Evolutionary conservation across 2,888 invertebrate genomes (phyloP).

Genomic region (Taphrorychus bicolor): DNA sequence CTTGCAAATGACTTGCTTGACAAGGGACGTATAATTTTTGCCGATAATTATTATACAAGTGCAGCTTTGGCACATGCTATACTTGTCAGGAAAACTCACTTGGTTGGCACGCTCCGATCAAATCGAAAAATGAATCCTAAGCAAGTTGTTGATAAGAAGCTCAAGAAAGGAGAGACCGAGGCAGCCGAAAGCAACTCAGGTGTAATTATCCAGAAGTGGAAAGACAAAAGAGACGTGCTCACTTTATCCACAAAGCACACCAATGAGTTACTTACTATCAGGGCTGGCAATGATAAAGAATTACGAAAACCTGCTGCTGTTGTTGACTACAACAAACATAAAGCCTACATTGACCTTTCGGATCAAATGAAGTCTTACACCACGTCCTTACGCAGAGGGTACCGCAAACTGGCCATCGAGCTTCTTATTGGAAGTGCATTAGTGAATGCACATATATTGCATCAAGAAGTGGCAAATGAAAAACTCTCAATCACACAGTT

Average conservation of each 20-base stretch:
- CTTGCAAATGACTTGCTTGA: too few relatives aligned
- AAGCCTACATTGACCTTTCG: constrained; percentile 45
- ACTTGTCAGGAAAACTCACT: constrained; percentile 1
- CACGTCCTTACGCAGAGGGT: constrained; percentile 17
- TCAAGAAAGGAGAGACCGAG: constrained; percentile 4
- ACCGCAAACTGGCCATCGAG: constrained; percentile 7
- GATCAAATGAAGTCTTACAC: constrained; percentile 47
- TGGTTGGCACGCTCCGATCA: constrained; percentile 7
- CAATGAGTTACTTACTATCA: constrained; percentile 5
- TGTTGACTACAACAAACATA: constrained; percentile 12
- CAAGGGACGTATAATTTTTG: not conserved
- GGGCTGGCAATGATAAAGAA: not conserved
- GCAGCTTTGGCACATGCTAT: not conserved
- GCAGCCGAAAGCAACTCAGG: constrained; percentile 11
- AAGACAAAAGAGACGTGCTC: constrained; percentile 14
- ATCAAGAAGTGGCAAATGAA: constrained; percentile 5
- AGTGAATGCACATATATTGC: constrained; percentile 1
- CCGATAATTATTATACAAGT: constrained; percentile 11
- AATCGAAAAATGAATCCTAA: constrained; percentile 14
- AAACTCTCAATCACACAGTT: constrained; percentile 6
- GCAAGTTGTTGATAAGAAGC: not conserved
- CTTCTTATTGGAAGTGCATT: constrained; percentile 7
- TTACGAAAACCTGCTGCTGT: constrained; percentile 4
- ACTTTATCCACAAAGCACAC: constrained; percentile 1
- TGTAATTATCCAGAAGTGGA: constrained; percentile 16